These are phyloP conservation scores for Eudorcas thomsonii DNA, from an alignment of 2,113 vertebrate species.

Conservation along the genomic window DNA sequence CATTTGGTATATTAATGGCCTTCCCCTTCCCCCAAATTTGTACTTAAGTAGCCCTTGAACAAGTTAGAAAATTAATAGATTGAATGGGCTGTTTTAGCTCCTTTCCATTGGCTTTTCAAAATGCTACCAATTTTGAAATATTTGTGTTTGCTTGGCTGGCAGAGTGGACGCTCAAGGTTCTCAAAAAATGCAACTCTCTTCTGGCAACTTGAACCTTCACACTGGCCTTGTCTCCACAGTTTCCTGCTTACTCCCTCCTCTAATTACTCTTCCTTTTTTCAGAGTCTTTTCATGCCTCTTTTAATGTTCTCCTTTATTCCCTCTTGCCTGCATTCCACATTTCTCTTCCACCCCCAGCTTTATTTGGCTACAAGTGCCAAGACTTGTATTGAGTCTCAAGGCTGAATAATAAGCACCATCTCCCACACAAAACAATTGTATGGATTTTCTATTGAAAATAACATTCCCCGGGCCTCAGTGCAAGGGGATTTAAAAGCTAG, in stretches of 20 bases:
- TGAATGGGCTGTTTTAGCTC: not conserved
- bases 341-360: slow-evolving; percentile 18
- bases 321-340: slow-evolving; percentile 43
- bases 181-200: slow-evolving; percentile 5
- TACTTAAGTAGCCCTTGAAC: not conserved
- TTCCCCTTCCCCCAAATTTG: not conserved
- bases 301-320: slow-evolving; percentile 42
- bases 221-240: not conserved
- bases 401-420: not conserved
- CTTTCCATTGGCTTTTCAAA: slow-evolving; percentile 50
- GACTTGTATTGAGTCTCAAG: not conserved
- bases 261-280: slow-evolving; percentile 33
- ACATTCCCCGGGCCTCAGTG: not conserved
- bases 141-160: slow-evolving; percentile 53
- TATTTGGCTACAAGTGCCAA: slow-evolving; percentile 43
- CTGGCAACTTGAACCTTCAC: slow-evolving; percentile 33
- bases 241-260: slow-evolving; percentile 57
- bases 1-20: not conserved
- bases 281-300: slow-evolving; percentile 24
- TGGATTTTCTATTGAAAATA: slow-evolving; percentile 27
- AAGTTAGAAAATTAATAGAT: slow-evolving; percentile 35
- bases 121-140: slow-evolving; percentile 33
- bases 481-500: not conserved
- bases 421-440: not conserved
- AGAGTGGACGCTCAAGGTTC: not conserved